A percentile compares a stretch with the other conserved stretches of the same genome.
Evolutionary conservation across 2,888 invertebrate species (phyloP).

Genomic region (Limnephilus rhombicus): DNA sequence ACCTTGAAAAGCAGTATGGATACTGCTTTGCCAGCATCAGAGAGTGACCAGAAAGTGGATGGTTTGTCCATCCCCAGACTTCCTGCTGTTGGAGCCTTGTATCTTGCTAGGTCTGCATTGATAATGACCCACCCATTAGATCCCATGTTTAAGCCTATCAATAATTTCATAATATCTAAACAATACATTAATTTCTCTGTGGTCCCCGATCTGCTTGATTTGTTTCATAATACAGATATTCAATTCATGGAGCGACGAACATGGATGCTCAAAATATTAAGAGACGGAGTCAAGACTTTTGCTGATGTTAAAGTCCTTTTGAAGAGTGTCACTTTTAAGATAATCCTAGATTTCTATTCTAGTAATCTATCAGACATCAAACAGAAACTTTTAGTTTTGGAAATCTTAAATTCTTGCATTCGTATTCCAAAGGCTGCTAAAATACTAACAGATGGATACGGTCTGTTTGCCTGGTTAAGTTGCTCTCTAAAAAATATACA

Average conservation of each 20-base stretch:
- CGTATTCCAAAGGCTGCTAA: conserved; percentile 82
- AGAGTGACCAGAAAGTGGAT: conserved; percentile 66
- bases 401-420: conserved; percentile 80
- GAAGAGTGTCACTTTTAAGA: conserved; percentile 86
- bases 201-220: conserved; percentile 92
- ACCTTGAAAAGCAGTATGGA: conserved; percentile 81
- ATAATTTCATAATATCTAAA: conserved; percentile 87
- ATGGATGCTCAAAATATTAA: conserved; percentile 88
- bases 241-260: conserved; percentile 82
- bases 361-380: conserved; percentile 81
- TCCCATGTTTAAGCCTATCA: conserved; percentile 87
- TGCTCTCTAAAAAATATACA: conserved; percentile 69
- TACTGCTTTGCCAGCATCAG: conserved; percentile 69
- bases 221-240: conserved; percentile 89
- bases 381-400: conserved; percentile 82
- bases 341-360: conserved; percentile 84
- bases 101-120: conserved; percentile 84
- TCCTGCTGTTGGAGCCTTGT: conserved; percentile 81
- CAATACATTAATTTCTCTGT: conserved; percentile 85
- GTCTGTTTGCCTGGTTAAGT: conserved; percentile 84
- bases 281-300: conserved; percentile 86
- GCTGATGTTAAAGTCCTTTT: conserved; percentile 86
- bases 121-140: conserved; percentile 86
- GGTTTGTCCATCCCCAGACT: conserved; percentile 74
- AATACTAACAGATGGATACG: conserved; percentile 82